These are phyloP conservation scores for Noctua pronuba DNA, from an alignment of 2,888 invertebrate species.

Conservation along the genomic window DNA sequence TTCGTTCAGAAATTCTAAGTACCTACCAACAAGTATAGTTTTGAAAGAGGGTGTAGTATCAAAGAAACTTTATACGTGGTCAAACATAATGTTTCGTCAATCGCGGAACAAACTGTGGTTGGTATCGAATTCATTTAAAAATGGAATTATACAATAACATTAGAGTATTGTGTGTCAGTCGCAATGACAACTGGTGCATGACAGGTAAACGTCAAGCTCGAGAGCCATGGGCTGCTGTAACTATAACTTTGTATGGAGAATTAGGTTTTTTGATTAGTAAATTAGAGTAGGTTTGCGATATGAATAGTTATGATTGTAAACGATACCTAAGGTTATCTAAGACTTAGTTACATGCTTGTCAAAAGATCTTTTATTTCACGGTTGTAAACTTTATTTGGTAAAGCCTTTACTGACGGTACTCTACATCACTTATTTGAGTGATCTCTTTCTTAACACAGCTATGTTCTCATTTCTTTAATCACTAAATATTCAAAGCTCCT, in stretches of 20 bases:
- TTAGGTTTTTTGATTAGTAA: conserved; percentile 10
- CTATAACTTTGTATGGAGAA: conserved; percentile 9
- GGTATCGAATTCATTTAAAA: conserved; percentile 72
- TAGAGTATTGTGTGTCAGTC: conserved; percentile 71
- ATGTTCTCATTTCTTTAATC: neutral
- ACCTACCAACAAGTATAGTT: conserved; percentile 10
- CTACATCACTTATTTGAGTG: neutral
- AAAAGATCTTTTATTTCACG: neutral
- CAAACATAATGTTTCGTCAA: conserved; percentile 61
- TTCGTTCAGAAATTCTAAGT: neutral
- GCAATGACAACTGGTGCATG: conserved; percentile 74
- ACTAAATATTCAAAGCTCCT: neutral
- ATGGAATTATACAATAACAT: conserved; percentile 74
- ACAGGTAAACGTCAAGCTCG: conserved; percentile 56
- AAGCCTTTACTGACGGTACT: neutral
- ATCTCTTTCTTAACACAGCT: neutral
- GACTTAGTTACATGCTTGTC: neutral
- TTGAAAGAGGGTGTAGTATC: neutral
- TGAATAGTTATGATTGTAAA: conserved; percentile 11
- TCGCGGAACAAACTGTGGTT: conserved; percentile 62
- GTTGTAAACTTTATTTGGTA: neutral
- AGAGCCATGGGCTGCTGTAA: conserved; percentile 32
- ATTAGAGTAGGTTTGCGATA: conserved; percentile 24
- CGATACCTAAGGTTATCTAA: conserved; percentile 18
- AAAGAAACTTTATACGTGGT: conserved; percentile 29